A percentile compares a stretch with the other conserved stretches of the same genome.
Evolutionary conservation across 2,797 vertebrate species (phyloP).

Genomic region (Chaetodon trifasciatus): DNA sequence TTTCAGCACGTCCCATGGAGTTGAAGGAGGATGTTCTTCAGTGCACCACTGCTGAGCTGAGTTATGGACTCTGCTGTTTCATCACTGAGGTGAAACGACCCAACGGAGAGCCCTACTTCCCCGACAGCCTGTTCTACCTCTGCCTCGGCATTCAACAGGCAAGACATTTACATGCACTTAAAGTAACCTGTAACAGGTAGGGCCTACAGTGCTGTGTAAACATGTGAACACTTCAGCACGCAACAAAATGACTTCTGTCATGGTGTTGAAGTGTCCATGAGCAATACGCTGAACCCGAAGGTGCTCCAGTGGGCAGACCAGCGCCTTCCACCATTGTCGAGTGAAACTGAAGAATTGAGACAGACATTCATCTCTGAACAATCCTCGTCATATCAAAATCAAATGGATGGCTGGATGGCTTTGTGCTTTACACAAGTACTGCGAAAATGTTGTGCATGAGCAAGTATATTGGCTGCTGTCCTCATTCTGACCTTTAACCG

Average conservation of each 20-base stretch:
- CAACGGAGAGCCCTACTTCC: conserved; percentile 91
- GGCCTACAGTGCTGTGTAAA: no score
- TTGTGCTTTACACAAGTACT: background rate
- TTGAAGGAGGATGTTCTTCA: conserved; percentile 94
- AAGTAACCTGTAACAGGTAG: background rate
- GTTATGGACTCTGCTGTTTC: conserved; percentile 95
- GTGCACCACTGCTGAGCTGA: conserved; percentile 95
- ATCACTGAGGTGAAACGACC: conserved; percentile 93
- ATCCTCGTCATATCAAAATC: background rate
- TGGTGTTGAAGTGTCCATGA: no score
- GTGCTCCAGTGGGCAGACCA: no score
- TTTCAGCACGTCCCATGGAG: conserved; percentile 89
- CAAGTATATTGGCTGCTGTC: background rate
- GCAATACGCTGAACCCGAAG: no score
- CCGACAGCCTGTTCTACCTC: conserved; percentile 97
- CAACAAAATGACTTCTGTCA: no score
- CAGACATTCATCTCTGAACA: background rate
- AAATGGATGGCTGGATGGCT: background rate
- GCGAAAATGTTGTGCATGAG: background rate
- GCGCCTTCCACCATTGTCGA: no score
- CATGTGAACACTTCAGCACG: no score
- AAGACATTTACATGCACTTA: conserved; percentile 35
- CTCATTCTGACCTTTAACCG: background rate
- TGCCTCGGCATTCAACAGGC: conserved; percentile 99
- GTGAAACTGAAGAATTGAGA: background rate